Base-by-base conservation (phyloP, 2,113 vertebrate species). In the Paradoxurus hermaphroditus region DNA sequence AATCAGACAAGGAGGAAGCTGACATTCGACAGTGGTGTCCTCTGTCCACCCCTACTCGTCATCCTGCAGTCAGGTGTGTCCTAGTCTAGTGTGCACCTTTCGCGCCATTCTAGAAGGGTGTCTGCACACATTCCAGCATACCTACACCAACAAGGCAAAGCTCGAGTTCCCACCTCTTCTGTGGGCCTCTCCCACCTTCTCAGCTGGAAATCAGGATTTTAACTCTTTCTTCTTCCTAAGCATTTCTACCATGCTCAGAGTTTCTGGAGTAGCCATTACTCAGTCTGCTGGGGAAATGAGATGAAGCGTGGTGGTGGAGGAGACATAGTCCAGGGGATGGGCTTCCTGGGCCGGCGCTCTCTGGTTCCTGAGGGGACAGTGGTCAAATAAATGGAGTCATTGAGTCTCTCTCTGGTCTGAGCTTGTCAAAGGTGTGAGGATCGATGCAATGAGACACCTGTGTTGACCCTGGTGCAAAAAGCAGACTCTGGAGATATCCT, bases 401-500 rank as follows among this genome's bases (percentile, higher is more conserved):
- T 15, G 34, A 87, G 3, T 63, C 49, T 65, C 27, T 92, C 18
- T 65, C 77, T 75, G 53, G 39, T 51, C 46, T 77, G 70, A 86
- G 67, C 59, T 65, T 83, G 49, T 6, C n/a, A 73, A 90, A 29
- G 25, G 19, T 44, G 5, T 70, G 29, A 89, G 49, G 72, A 56
- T 1, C 46, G 63, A 56, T 10, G 68, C 11, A 49, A 6, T 4
- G 21, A 77, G 44, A 88, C n/a, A 68, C 23, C n/a, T 36, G 13
- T 83, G 46, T 68, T 65, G 81, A 41, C 18, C 8, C 36, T 56
- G 7, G 14, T 3, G 10, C 16, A 8, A 51, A 41, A 86, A 92
- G 56, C n/a, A 93, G n/a, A n/a, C 59, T 84, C 93, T 95, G 39
- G 79, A 96, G 73, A 68, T 29, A 90, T 97, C 82, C 89, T 72